Conservation (phyloP, 1,140 invertebrate genomes). For the Caenorhabditis inopinata region DNA sequence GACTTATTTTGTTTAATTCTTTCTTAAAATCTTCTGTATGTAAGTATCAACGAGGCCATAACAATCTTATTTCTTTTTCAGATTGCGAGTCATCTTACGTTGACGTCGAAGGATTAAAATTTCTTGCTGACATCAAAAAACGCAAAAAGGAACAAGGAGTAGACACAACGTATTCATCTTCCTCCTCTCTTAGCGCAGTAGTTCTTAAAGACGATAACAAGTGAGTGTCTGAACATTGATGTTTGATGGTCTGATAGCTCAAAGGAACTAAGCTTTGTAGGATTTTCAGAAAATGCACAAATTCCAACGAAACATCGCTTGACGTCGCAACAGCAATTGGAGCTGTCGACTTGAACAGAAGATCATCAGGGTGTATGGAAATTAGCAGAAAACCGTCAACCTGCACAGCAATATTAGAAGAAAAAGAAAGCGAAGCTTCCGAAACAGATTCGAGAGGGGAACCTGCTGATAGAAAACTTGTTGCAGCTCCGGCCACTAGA, state of each 20-base stretch:
- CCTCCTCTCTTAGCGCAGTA: neutral
- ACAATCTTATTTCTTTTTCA: neutral
- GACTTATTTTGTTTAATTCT: no score
- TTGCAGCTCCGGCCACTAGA: neutral
- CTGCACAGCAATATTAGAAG: neutral
- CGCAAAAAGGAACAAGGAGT: neutral
- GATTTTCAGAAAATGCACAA: neutral
- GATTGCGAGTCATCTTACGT: neutral
- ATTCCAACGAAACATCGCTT: neutral
- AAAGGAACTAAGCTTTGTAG: neutral
- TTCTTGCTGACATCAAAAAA: slow-evolving; percentile 5
- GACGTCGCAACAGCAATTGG: neutral
- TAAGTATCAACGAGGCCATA: no score
- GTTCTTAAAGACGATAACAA: slow-evolving; percentile 1
- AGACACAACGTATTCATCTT: neutral
- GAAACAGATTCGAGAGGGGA: neutral
- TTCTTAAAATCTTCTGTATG: no score
- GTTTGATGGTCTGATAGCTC: no score
- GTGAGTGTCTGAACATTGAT: neutral
- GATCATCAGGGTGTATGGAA: neutral
- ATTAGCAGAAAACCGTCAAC: neutral
- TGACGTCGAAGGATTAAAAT: neutral
- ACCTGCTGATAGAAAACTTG: neutral
- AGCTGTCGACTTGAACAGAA: neutral
- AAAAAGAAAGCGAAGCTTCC: neutral